Base-by-base conservation (phyloP, 2,113 vertebrate genomes). In the Ammodytes marinus region DNA sequence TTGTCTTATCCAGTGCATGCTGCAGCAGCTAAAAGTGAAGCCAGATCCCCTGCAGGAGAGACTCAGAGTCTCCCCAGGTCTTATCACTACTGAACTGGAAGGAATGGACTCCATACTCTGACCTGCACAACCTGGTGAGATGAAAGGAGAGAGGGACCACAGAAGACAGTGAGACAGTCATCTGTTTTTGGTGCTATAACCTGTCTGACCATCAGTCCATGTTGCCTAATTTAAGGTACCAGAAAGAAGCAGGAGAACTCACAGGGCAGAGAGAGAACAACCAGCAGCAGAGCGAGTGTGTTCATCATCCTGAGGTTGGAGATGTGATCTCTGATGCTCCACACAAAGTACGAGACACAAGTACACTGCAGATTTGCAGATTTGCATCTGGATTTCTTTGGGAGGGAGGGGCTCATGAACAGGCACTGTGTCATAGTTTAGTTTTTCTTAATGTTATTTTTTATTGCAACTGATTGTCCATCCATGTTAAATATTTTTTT, bases 31-130 rank as follows among this genome's bases (percentile, higher is more conserved):
- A 61, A 61, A 61, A 17, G 39, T 61, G 59, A 82, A 78, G 40
- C 78, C 77, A 68, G 68, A 13, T 68, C 57, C 61, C 49, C 7
- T 87, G 69, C 90, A 93, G 58, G 87, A 89, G 0, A 92, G 73
- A 72, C 68, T 91, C 10, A 86, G 52, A 10, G 77, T 39, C 64
- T 89, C 89, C 54, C 76, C 79, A 35, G 79, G 79, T 17, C 59
- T 73, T 80, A 80, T 14, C 45, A 66, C 12, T 35, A 35, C 45
- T 15, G 63, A 46, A 35, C 13, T 50, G 27, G 45, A 40, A 40
- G 37, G 58, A 60, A 60, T 60, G 58, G 58, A 58, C 69, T 71
- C 69, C 67, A 69, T 55, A 5, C 42, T 70, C 68, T 68, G 65
- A 40, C 69, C 17, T 71, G 53, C 17, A 12, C 42, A 58, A 71